Conservation (phyloP, 2,888 invertebrate genomes). For the Beris morrisii region DNA sequence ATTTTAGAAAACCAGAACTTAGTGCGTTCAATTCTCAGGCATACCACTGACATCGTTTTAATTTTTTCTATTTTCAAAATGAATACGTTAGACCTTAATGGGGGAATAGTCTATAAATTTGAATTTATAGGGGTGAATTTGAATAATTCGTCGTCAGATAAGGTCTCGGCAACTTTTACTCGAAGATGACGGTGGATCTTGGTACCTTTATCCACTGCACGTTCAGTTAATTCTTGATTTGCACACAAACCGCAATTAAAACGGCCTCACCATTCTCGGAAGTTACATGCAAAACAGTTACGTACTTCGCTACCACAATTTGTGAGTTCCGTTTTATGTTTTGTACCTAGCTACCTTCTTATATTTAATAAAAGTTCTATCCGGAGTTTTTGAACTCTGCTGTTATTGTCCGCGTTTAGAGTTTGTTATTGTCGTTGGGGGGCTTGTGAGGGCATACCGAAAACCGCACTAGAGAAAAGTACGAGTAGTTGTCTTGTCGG, state of each 20-base stretch:
- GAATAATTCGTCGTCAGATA: not conserved
- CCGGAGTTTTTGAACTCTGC: not conserved
- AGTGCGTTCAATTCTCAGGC: not conserved
- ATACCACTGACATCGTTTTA: not conserved
- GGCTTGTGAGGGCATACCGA: not conserved
- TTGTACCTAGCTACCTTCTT: not conserved
- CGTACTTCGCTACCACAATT: slow-evolving; percentile 14
- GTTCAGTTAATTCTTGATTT: no score
- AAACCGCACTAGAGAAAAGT: slow-evolving; percentile 17
- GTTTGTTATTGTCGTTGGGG: not conserved
- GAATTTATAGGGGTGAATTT: no score
- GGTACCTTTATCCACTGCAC: slow-evolving; percentile 5
- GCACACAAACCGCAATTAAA: slow-evolving; percentile 17
- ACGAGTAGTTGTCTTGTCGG: not conserved
- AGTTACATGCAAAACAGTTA: slow-evolving; percentile 36
- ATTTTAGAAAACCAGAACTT: no score
- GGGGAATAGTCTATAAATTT: no score
- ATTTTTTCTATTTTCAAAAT: no score
- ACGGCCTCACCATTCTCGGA: slow-evolving; percentile 32
- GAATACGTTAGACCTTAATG: no score
- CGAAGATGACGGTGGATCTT: no score
- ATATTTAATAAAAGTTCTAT: not conserved
- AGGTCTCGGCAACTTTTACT: slow-evolving; percentile 3
- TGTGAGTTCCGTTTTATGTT: not conserved
- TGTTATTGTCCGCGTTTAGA: not conserved